phyloP scores from a whole-genome alignment of 2,888 invertebrate species.

The Scrobipalpa atriplicella region DNA sequence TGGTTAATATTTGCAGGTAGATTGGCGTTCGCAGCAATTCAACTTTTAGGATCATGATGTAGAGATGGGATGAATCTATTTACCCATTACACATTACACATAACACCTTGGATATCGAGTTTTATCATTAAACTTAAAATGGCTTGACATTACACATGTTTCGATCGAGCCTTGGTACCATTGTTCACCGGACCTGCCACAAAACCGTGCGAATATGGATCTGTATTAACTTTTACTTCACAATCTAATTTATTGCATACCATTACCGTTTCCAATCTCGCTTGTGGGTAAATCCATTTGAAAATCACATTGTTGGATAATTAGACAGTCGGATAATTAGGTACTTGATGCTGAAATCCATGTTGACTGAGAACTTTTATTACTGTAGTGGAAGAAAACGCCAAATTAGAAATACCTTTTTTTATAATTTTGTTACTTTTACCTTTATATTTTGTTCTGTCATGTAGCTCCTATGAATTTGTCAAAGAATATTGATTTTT shows the following conservation, averaged over 20 bases:
- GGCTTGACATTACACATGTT: neutral
- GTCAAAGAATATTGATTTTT: no score
- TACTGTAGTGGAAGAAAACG: neutral
- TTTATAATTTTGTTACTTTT: neutral
- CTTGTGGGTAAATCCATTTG: constrained; percentile 22
- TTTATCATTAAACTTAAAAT: neutral
- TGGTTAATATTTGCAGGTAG: no score
- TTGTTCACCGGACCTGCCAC: constrained; percentile 14
- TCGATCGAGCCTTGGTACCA: neutral
- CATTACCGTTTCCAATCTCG: constrained; percentile 19
- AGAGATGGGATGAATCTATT: no score
- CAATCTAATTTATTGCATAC: constrained; percentile 25
- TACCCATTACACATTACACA: no score
- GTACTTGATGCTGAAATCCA: neutral
- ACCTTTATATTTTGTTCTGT: neutral
- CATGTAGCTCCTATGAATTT: no score
- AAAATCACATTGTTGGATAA: constrained; percentile 20
- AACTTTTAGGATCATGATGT: no score
- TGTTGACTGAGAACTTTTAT: neutral
- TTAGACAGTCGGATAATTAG: neutral
- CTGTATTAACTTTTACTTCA: constrained; percentile 8
- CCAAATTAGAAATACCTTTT: neutral
- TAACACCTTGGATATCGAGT: no score
- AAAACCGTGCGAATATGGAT: constrained; percentile 25
- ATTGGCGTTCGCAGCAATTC: no score